Evolutionary conservation across 2,113 vertebrate genomes (phyloP).

Genomic region (Labeo catla): DNA sequence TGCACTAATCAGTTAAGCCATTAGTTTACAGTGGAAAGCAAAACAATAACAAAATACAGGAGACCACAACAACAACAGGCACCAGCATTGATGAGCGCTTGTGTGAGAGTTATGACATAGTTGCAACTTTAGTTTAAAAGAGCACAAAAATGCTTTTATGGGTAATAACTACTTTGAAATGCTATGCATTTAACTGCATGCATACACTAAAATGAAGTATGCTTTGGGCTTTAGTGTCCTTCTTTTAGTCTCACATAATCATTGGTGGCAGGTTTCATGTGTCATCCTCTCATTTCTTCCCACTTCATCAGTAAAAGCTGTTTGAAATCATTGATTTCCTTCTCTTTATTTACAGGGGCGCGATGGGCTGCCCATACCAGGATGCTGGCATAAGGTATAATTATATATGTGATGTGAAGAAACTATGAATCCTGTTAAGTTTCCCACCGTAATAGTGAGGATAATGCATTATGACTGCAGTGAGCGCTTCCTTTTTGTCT

Average conservation of each 20-base stretch:
- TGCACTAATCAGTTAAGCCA: not conserved
- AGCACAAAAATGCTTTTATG: too few relatives aligned
- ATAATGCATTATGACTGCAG: constrained; percentile 24
- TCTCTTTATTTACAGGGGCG: constrained; percentile 81
- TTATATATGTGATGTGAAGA: not conserved
- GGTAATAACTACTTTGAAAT: too few relatives aligned
- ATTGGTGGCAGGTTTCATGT: constrained; percentile 13
- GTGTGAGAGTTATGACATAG: too few relatives aligned
- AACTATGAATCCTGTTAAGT: not conserved
- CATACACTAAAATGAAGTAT: not conserved
- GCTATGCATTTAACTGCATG: too few relatives aligned
- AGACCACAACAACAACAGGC: too few relatives aligned
- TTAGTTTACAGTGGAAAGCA: not conserved
- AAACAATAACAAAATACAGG: too few relatives aligned
- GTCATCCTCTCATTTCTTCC: not conserved
- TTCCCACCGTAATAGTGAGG: not conserved
- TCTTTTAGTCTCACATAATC: not conserved
- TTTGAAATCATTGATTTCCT: constrained; percentile 34
- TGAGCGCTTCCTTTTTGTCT: constrained; percentile 31
- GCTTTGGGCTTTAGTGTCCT: not conserved
- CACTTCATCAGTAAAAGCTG: not conserved
- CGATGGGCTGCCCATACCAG: constrained; percentile 92
- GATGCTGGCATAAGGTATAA: constrained; percentile 97
- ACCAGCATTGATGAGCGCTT: too few relatives aligned
- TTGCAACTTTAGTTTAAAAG: too few relatives aligned